These are phyloP conservation scores for Aphelocoma californica DNA, from an alignment of 2,797 vertebrate genomes.

Conservation along the genomic window DNA sequence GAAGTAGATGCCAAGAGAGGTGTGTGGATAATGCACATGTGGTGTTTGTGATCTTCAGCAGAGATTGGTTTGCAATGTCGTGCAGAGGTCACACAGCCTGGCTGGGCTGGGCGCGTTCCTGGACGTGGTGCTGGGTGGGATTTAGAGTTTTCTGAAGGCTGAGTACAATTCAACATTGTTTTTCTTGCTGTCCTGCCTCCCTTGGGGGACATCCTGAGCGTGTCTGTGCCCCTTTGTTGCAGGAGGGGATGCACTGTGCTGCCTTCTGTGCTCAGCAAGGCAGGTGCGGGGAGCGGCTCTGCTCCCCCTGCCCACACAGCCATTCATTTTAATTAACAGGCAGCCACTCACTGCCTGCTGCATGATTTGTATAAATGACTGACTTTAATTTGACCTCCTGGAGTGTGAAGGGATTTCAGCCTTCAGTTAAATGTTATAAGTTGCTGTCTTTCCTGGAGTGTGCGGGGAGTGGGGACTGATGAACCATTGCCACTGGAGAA, in stretches of 20 bases:
- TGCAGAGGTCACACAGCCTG: rapidly evolving
- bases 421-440: not conserved
- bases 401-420: conserved; percentile 39
- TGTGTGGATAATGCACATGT: rapidly evolving
- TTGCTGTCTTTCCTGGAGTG: not conserved
- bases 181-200: not conserved
- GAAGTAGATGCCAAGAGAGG: not conserved
- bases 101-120: rapidly evolving
- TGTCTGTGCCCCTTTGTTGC: not conserved
- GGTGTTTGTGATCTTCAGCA: not conserved
- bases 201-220: not conserved
- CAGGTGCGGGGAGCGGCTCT: not conserved
- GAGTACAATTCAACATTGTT: not conserved
- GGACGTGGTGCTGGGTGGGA: rapidly evolving
- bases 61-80: not conserved
- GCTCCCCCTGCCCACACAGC: conserved; percentile 34
- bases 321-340: conserved; percentile 51
- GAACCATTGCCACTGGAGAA: not conserved
- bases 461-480: not conserved
- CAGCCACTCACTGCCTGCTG: conserved; percentile 32
- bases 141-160: not conserved
- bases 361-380: conserved; percentile 49
- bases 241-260: not conserved
- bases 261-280: conserved; percentile 6
- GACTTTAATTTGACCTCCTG: conserved; percentile 63